Evolutionary conservation across 2,888 invertebrate genomes (phyloP), one percentile per base, ranked within the genome.

Genomic region (Ochropacha duplaris): DNA sequence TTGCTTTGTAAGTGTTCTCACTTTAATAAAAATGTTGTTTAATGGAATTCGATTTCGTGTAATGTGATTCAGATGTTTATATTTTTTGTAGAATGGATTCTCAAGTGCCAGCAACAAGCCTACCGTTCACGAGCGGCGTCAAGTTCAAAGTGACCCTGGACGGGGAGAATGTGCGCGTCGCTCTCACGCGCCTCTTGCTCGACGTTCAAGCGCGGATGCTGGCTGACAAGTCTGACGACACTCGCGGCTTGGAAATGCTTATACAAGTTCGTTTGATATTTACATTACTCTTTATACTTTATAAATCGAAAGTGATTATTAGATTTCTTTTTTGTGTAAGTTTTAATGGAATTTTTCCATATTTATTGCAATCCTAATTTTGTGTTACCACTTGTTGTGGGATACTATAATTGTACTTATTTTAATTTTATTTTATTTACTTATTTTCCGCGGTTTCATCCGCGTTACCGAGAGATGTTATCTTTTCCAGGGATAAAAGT

Each of bases 221-320:
- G 57, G 79, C 73, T 8, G 93, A 94, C 56, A 94, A 94, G 62
- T 96, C 96, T 66, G 97, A 98, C 73, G 97, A 98, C 75, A 97
- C 96, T 0, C 95, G 96, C 71, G 95, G 96, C 62, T 93, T 97
- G 50, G 94, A 94, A 76, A 72, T 85, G 92, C 84, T 89, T 62
- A 86, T 90, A 84, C 90, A 93, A 92, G 88, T 92, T 56, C 36
- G n/a, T n/a, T 36, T 5, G 6, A n/a, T 5, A 4, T n/a, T 36
- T n/a, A n/a, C n/a, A n/a, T n/a, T n/a, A n/a, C n/a, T n/a, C n/a
- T n/a, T 34, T 14, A 14, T 14, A 5, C 14, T 14, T 14, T 14
- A 34, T 34, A 14, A 1, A 14, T 12, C 14, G 14, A 34, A 14
- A 34, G 5, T 34, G 5, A 14, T 14, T 34, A 14, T 34, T 34